A percentile compares a stretch with the other conserved stretches of the same genome.
phyloP scores from a whole-genome alignment of 1,140 invertebrate species.

The Sarcophaga peregrina region DNA sequence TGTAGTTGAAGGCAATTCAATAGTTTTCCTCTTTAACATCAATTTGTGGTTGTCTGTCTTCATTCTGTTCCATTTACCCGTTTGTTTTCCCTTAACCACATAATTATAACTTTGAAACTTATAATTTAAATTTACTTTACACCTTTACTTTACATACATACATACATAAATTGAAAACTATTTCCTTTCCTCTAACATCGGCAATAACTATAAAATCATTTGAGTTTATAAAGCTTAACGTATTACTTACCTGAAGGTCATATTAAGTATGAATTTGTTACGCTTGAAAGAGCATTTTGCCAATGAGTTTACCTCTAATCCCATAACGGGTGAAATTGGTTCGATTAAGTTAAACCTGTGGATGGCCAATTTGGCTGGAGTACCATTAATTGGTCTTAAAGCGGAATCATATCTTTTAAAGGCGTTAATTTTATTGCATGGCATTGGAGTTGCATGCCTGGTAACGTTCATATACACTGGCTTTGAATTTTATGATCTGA shows the following conservation, averaged over 20 bases:
- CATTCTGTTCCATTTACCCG: no score
- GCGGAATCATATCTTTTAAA: conserved; percentile 46
- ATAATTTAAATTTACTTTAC: background rate
- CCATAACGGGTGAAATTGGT: conserved; percentile 50
- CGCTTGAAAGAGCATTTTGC: conserved; percentile 43
- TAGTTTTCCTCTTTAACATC: no score
- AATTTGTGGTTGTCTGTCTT: no score
- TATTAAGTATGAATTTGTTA: conserved; percentile 33
- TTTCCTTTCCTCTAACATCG: no score
- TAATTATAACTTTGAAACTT: background rate
- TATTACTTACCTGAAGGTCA: no score
- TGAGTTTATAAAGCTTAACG: no score
- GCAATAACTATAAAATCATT: no score
- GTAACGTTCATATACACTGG: conserved; percentile 48
- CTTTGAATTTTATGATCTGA: conserved; percentile 53
- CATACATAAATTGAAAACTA: no score
- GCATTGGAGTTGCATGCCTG: conserved; percentile 35
- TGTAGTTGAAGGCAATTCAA: no score
- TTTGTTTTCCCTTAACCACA: no score
- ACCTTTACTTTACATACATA: background rate
- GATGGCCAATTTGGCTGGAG: conserved; percentile 51
- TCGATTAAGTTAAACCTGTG: conserved; percentile 58
- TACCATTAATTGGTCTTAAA: conserved; percentile 52
- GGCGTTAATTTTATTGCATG: conserved; percentile 21
- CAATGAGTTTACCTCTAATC: conserved; percentile 51